phyloP scores from a whole-genome alignment of 2,797 vertebrate genomes.

The Myotis vivesi region DNA sequence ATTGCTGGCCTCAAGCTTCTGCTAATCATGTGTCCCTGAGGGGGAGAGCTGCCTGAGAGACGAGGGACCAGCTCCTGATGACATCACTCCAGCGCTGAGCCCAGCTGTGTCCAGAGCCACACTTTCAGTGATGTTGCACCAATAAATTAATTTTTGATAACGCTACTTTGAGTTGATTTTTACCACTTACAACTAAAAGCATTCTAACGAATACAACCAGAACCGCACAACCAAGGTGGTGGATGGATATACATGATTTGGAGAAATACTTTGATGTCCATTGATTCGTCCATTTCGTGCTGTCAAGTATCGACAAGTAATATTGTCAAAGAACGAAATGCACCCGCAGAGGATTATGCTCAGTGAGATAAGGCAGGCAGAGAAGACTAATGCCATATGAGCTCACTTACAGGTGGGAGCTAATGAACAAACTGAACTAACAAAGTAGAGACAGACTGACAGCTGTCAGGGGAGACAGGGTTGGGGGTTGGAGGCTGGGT shows the following conservation, averaged over 20 bases:
- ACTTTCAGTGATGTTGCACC: background rate
- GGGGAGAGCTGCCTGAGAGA: background rate
- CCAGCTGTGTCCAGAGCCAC: background rate
- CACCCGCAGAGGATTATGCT: background rate
- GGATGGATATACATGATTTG: background rate
- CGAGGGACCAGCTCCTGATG: background rate
- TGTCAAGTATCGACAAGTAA: background rate
- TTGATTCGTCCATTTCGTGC: background rate
- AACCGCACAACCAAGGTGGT: background rate
- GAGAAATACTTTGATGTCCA: constrained; percentile 11
- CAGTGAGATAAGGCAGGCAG: no score
- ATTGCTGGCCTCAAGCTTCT: background rate
- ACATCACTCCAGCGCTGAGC: background rate
- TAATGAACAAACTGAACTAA: background rate
- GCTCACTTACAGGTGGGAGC: no score
- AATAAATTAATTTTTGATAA: background rate
- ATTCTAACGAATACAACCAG: background rate
- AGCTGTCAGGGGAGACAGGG: background rate
- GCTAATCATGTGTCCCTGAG: background rate
- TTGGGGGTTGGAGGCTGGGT: background rate
- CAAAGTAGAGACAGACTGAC: background rate
- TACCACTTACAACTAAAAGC: constrained; percentile 12
- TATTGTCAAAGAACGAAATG: constrained; percentile 31
- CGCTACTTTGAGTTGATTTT: background rate
- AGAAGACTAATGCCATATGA: no score